Evolutionary conservation across 1,140 invertebrate genomes (phyloP).

Genomic region (Sarcophaga peregrina): DNA sequence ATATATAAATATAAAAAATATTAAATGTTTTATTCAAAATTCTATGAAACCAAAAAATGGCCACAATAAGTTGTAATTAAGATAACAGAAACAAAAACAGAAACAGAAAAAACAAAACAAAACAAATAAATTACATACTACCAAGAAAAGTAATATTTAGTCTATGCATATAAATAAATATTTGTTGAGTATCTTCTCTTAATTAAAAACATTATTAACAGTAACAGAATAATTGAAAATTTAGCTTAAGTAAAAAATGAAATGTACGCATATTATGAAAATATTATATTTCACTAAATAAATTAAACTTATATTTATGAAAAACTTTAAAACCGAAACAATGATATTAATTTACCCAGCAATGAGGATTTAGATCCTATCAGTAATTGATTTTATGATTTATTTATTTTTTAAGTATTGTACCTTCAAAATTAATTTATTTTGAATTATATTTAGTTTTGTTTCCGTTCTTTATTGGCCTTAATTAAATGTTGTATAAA

Average conservation of each 20-base stretch:
- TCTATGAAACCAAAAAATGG: not conserved
- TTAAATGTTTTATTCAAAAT: too few species aligned
- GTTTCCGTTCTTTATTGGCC: not conserved
- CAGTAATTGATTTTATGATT: too few species aligned
- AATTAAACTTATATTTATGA: conserved; percentile 20
- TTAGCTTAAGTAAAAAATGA: conserved; percentile 8
- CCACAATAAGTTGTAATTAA: conserved; percentile 19
- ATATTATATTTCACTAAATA: conserved; percentile 25
- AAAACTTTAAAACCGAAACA: conserved; percentile 5
- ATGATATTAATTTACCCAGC: not conserved
- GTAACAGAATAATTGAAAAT: not conserved
- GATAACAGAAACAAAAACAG: not conserved
- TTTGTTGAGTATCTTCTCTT: not conserved
- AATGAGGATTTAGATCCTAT: too few species aligned
- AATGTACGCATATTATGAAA: conserved; percentile 25
- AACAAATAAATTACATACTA: too few species aligned
- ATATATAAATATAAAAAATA: too few species aligned
- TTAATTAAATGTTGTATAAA: not conserved
- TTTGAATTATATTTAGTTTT: not conserved
- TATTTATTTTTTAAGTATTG: not conserved
- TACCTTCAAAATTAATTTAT: not conserved
- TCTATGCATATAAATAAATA: not conserved
- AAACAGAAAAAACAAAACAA: too few species aligned
- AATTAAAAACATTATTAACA: not conserved
- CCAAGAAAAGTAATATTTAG: not conserved